Evolutionary conservation across 2,888 invertebrate species (phyloP).

Genomic region (Lycia hirtaria): DNA sequence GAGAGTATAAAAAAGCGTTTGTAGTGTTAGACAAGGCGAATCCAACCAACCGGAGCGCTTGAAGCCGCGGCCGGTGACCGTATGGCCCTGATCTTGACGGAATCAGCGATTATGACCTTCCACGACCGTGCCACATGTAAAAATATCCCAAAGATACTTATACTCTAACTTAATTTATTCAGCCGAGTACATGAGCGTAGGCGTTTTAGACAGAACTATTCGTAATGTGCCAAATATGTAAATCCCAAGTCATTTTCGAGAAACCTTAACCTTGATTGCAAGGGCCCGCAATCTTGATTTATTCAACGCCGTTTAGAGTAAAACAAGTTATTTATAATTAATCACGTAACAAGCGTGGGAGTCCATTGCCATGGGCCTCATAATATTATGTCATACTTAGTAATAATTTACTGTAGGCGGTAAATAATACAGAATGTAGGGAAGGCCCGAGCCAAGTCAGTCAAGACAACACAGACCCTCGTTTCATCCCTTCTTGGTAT

Average conservation of each 20-base stretch:
- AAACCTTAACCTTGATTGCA: conserved; percentile 50
- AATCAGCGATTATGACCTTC: conserved; percentile 57
- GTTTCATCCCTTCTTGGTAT: conserved; percentile 39
- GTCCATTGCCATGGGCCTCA: conserved; percentile 50
- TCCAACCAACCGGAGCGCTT: conserved; percentile 57
- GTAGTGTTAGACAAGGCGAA: conserved; percentile 42
- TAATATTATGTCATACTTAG: conserved; percentile 34
- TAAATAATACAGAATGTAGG: conserved; percentile 13
- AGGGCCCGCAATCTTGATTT: conserved; percentile 29
- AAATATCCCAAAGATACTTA: conserved; percentile 4
- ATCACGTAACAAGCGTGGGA: conserved; percentile 55
- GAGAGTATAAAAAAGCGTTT: conserved; percentile 61
- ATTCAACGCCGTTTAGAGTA: conserved; percentile 48
- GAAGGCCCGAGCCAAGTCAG: conserved; percentile 1
- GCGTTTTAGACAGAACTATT: background rate
- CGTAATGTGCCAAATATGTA: conserved; percentile 14
- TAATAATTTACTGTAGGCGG: conserved; percentile 24
- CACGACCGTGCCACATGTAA: conserved; percentile 44
- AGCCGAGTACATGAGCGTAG: background rate
- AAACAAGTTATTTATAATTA: conserved; percentile 53
- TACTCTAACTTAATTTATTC: background rate
- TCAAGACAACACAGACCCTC: conserved; percentile 4
- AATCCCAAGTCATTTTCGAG: conserved; percentile 12
- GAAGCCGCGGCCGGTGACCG: conserved; percentile 68
- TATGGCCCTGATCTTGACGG: conserved; percentile 79